phyloP scores from a whole-genome alignment of 2,797 vertebrate genomes.

The Sebastes cheni region DNA sequence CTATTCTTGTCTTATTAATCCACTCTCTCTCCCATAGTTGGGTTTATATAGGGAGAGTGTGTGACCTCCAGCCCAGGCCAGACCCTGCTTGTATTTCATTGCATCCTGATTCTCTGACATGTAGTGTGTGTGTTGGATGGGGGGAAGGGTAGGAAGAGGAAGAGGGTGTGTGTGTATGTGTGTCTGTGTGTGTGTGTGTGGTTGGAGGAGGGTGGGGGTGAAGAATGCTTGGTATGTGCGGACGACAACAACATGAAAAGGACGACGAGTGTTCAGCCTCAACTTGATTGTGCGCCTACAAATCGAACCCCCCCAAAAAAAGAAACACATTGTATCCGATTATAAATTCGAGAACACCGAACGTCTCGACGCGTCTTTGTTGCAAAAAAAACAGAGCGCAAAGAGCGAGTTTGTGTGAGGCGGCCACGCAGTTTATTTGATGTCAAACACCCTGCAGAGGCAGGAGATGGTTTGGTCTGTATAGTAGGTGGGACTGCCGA shows the following conservation, averaged over 20 bases:
- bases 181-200: constrained; percentile 49
- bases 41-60: constrained; percentile 36
- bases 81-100: constrained; percentile 75
- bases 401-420: neutral
- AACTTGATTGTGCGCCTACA: neutral
- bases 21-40: constrained; percentile 8
- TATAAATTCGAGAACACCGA: neutral
- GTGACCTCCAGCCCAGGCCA: constrained; percentile 73
- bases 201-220: constrained; percentile 73
- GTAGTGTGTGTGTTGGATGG: constrained; percentile 72
- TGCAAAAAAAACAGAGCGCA: neutral
- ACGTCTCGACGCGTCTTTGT: neutral
- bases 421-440: constrained; percentile 28
- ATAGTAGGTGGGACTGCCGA: constrained; percentile 85
- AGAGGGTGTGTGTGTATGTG: constrained; percentile 45
- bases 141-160: constrained; percentile 77
- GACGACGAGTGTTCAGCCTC: constrained; percentile 35
- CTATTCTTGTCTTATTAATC: constrained; percentile 1
- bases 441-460: constrained; percentile 47
- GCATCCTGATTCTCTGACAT: constrained; percentile 81
- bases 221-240: constrained; percentile 84
- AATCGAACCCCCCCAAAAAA: neutral
- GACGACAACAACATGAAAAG: constrained; percentile 68
- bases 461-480: constrained; percentile 78
- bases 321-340: neutral